Evolutionary conservation across 2,888 invertebrate species (phyloP), one percentile per base, ranked within the genome.

Genomic region (Drosophila siamana): DNA sequence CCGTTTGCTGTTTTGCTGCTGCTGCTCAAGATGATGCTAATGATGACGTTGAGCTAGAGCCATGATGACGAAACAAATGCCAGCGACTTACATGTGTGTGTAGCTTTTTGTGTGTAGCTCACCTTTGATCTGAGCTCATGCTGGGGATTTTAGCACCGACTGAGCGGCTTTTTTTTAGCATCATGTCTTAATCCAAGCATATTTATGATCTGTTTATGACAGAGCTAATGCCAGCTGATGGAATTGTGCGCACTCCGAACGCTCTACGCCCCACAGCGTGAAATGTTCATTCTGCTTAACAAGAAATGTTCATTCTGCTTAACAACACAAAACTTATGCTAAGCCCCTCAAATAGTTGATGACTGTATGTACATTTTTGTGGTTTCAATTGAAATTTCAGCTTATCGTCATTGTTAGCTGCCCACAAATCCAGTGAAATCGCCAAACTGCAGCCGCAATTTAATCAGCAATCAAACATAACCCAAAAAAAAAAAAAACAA

Each of bases 171-270:
- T 81, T 71, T 81, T 63, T 52, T 24, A 54, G 30, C 30, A 54
- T 54, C 7, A 59, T 36, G 52, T 64, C 65, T 67, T 78, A 67
- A 69, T 75, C 71, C 60, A 16, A 40, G 8, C 33, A 43, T 54
- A 64, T 85, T 75, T 63, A 75, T 70, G 78, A 62, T 41, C 68
- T 78, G 84, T 66, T 86, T 86, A 81, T 74, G 81, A 74, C 74
- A 62, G 28, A 56, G 61, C 57, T 43, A 69, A 55, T 61, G 26
- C 52, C 60, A 52, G 55, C 52, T 65, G 61, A 67, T 74, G 63
- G 24, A 56, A 38, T 33, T 16, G 24, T 50, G 41, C 7, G 19
- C 19, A 19, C 33, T 33, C 33, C 11, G n/a, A n/a, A 28, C 28
- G 9, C 28, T 28, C 1, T 28, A 3, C 28, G 2, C 33, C 30